Percentiles rank a stretch among this genome's conserved stretches.
These are phyloP conservation scores for Molossus alvarezi DNA, from an alignment of 2,797 vertebrate genomes.

Conservation along the genomic window DNA sequence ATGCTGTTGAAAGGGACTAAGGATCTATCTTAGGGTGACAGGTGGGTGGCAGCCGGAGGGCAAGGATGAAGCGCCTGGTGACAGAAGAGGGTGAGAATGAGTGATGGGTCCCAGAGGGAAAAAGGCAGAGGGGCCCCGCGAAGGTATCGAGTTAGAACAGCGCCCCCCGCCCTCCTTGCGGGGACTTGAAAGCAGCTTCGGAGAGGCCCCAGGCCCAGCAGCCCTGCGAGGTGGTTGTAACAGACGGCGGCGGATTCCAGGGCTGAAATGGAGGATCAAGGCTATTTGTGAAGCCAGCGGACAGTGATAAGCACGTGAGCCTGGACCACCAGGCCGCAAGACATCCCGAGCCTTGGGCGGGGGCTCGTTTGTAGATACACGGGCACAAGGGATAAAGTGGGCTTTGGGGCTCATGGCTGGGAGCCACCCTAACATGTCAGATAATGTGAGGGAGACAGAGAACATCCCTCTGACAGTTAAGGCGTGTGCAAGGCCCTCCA, in stretches of 20 bases:
- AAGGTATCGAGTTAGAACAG: neutral
- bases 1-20: slow-evolving; percentile 76
- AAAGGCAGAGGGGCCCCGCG: neutral
- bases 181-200: neutral
- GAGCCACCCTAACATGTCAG: neutral
- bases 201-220: neutral
- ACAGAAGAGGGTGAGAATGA: slow-evolving; percentile 66
- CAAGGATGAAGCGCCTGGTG: slow-evolving; percentile 45
- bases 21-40: slow-evolving; percentile 86
- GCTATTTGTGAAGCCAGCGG: neutral
- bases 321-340: neutral
- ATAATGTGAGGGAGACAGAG: neutral
- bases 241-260: neutral
- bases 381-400: neutral
- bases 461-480: neutral
- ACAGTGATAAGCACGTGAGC: neutral
- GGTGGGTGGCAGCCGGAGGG: slow-evolving; percentile 82
- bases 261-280: neutral
- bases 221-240: neutral
- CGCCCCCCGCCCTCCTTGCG: neutral
- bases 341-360: neutral
- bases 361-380: neutral
- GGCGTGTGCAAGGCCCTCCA: neutral
- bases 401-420: neutral
- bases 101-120: slow-evolving; percentile 16